Evolutionary conservation across 2,797 vertebrate species (phyloP).

Genomic region (Acridotheres tristis): DNA sequence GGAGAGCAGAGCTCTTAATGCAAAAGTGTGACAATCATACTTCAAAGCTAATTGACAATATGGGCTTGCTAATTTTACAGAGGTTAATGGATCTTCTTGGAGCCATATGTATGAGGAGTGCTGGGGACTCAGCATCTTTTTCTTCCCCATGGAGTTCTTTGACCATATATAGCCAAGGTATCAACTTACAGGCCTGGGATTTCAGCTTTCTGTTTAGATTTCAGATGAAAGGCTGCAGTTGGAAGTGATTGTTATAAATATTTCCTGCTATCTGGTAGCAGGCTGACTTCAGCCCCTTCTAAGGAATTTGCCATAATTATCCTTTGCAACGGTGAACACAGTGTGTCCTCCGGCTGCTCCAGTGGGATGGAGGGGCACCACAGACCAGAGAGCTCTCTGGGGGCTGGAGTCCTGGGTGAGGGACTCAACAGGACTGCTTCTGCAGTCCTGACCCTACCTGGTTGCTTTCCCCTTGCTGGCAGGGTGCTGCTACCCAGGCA

Average conservation of each 20-base stretch:
- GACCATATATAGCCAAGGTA: conserved; percentile 75
- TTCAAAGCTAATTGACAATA: conserved; percentile 68
- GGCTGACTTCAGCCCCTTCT: conserved; percentile 45
- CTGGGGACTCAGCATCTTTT: conserved; percentile 48
- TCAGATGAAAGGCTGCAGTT: conserved; percentile 63
- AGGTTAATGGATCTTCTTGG: conserved; percentile 57
- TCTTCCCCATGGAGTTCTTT: conserved; percentile 50
- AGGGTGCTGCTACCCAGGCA: background rate
- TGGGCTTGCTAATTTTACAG: conserved; percentile 43
- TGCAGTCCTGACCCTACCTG: background rate
- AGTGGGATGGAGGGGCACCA: background rate
- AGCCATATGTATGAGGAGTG: conserved; percentile 5
- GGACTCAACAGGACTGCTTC: background rate
- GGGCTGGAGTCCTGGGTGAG: background rate
- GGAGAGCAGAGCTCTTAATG: conserved; percentile 53
- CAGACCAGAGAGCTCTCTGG: background rate
- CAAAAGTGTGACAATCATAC: conserved; percentile 62
- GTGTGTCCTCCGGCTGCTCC: background rate
- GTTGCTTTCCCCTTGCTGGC: background rate
- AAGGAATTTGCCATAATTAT: conserved; percentile 27
- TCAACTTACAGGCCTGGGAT: conserved; percentile 60
- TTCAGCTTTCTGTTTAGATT: conserved; percentile 74
- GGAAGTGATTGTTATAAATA: conserved; percentile 71
- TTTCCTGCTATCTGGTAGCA: conserved; percentile 67
- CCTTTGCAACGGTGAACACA: background rate